A percentile compares a stretch with the other conserved stretches of the same genome.
Evolutionary conservation across 2,797 vertebrate genomes (phyloP).

Genomic region (Aeoliscus strigatus): DNA sequence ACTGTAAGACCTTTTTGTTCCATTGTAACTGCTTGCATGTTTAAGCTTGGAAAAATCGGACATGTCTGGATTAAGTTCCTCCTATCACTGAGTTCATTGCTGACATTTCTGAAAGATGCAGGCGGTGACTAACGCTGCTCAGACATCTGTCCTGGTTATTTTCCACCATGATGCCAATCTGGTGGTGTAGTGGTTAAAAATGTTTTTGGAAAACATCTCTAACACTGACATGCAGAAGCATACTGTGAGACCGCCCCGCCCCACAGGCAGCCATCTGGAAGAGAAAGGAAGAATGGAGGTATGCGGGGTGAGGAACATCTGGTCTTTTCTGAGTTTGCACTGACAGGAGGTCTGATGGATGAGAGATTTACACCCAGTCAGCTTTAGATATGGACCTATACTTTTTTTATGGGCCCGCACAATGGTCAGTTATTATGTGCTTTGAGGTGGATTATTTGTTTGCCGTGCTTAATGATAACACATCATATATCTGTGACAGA

Average conservation of each 20-base stretch:
- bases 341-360: conserved; percentile 49
- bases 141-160: no score
- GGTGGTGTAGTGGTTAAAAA: no score
- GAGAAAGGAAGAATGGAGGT: conserved; percentile 41
- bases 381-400: conserved; percentile 34
- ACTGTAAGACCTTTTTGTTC: no score
- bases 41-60: no score
- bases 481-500: conserved; percentile 19
- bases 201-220: conserved; percentile 26
- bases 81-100: no score
- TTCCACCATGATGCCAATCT: no score
- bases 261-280: conserved; percentile 61
- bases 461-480: conserved; percentile 21
- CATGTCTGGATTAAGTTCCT: no score
- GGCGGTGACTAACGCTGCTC: no score
- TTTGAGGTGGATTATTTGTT: conserved; percentile 28
- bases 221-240: conserved; percentile 28
- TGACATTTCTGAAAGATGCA: no score
- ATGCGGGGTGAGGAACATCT: conserved; percentile 65
- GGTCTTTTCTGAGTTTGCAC: conserved; percentile 40
- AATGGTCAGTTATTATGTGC: conserved; percentile 21
- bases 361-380: conserved; percentile 32
- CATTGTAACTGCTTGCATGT: no score
- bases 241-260: conserved; percentile 42
- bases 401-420: conserved; percentile 34